Evolutionary conservation across 2,888 invertebrate genomes (phyloP).

Genomic region (Taphrorychus bicolor): DNA sequence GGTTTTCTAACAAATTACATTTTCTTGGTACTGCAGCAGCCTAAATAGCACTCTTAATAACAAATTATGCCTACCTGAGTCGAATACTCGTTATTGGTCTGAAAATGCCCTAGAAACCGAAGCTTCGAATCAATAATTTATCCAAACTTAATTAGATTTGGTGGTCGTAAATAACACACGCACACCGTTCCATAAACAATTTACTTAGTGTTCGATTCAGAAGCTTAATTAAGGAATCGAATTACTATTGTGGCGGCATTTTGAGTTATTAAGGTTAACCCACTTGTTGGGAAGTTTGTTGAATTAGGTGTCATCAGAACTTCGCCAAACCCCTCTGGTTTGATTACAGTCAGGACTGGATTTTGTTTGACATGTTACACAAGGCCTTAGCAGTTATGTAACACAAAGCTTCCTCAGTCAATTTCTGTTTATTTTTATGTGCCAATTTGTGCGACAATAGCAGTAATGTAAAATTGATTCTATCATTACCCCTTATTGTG

Average conservation of each 20-base stretch:
- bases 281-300: not conserved
- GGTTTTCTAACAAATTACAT: not conserved
- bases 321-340: not conserved
- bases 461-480: not conserved
- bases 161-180: not conserved
- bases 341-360: no score
- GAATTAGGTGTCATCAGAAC: not conserved
- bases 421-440: not conserved
- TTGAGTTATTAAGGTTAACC: not conserved
- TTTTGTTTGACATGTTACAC: no score
- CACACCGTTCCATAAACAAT: constrained; percentile 1
- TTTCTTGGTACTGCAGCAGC: not conserved
- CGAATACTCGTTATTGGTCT: not conserved
- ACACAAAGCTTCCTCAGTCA: not conserved
- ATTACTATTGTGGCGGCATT: not conserved
- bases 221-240: not conserved
- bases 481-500: not conserved
- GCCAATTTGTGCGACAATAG: not conserved
- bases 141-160: constrained; percentile 7
- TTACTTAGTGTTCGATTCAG: not conserved
- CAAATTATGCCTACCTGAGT: not conserved
- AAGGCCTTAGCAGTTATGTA: no score
- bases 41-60: not conserved
- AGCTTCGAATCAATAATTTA: not conserved
- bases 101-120: not conserved